Base-by-base conservation (phyloP, 2,888 invertebrate genomes). In the Cordilura impudica region DNA sequence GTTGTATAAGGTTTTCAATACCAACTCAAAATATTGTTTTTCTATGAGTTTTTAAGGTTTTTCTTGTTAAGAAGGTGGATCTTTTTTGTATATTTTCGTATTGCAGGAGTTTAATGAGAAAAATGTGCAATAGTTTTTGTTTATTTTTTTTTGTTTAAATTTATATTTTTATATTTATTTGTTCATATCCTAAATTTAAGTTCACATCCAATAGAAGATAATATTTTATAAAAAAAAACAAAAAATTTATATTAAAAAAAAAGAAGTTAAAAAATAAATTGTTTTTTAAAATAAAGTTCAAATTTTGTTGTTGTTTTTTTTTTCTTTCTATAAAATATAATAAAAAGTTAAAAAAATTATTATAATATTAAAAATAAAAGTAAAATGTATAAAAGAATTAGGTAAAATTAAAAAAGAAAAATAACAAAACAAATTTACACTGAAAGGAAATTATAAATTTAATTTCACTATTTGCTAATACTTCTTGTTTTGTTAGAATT, bases 121-220 rank as follows among this genome's bases (percentile, higher is more conserved):
- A 77, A 71, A 71, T 77, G 76, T 77, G 70, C 58, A 65, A 71
- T 60, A 71, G 58, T 31, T 35, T 56, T n/a, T 7, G n/a, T 54
- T 58, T 60, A 43, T 51, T 65, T 51, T 65, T 70, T 43, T n/a
- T n/a, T n/a, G n/a, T 53, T 53, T 58, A 31, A 51, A 26, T 60
- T 70, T 72, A 43, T 67, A 74, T 78, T 78, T 69, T 69, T 56
- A 69, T 73, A 69, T 65, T 58, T 78, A 63, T 67, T 75, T 79
- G 71, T 79, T 79, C 79, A 79, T 72, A 75, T 79, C 71, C 79
- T 79, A 79, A 75, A 75, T 72, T 79, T 79, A 79, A 67, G 79
- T 79, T 79, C 79, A 79, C 79, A 79, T 79, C 71, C 79, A 79
- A 71, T 79, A 71, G 70, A 67, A 74, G 53, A 71, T 75, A 63